These are phyloP conservation scores for Heliopora coerulea DNA, from an alignment of 92 coral and sea anemone species.

Conservation along the genomic window DNA sequence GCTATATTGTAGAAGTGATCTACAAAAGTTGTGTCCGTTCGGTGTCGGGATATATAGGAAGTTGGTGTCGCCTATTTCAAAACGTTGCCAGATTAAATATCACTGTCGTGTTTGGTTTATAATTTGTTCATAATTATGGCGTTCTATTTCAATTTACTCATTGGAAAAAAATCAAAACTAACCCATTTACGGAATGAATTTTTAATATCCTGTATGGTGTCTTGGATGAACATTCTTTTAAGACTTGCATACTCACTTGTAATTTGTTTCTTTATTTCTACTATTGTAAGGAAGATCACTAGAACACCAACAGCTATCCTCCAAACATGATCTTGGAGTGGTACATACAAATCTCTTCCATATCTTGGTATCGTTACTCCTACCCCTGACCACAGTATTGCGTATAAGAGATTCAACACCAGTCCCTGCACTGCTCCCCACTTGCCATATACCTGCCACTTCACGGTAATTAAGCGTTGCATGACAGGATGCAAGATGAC, in stretches of 20 bases:
- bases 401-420: constrained; percentile 16
- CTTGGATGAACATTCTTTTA: too few species aligned
- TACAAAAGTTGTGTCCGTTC: too few species aligned
- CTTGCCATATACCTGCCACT: constrained; percentile 4
- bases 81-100: too few species aligned
- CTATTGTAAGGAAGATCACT: constrained; percentile 16
- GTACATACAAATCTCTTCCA: constrained; percentile 37
- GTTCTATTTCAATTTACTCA: too few species aligned
- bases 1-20: too few species aligned
- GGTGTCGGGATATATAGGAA: too few species aligned
- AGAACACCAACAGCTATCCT: constrained; percentile 13
- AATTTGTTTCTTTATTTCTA: constrained; percentile 23
- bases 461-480: background rate
- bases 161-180: too few species aligned
- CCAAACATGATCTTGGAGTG: constrained; percentile 9
- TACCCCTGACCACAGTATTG: constrained; percentile 35
- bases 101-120: too few species aligned
- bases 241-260: constrained; percentile 11
- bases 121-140: too few species aligned
- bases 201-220: too few species aligned
- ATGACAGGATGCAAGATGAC: constrained; percentile 19
- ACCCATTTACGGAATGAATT: too few species aligned
- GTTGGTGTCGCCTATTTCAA: too few species aligned
- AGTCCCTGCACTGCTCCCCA: constrained; percentile 1
- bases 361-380: constrained; percentile 21